Evolutionary conservation across 2,113 vertebrate genomes (phyloP).

Genomic region (Microcebus griseorufus): DNA sequence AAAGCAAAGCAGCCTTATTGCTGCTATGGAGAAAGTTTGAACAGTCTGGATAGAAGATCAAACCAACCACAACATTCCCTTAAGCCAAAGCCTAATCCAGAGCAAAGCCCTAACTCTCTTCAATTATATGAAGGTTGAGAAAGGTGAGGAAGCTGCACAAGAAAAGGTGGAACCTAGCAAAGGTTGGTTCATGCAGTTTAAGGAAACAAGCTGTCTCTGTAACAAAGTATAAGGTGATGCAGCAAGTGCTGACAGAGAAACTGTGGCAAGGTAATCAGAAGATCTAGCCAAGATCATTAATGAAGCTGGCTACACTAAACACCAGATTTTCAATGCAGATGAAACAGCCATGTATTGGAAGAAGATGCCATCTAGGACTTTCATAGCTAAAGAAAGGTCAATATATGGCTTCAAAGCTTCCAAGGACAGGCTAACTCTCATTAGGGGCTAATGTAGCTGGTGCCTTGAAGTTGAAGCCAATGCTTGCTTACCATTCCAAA

Average conservation of each 20-base stretch:
- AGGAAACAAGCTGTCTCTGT: background rate
- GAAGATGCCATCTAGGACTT: background rate
- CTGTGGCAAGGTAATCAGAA: background rate
- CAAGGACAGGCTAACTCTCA: background rate
- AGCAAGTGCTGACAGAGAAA: background rate
- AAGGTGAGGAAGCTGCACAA: background rate
- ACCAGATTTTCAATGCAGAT: background rate
- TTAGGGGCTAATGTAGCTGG: background rate
- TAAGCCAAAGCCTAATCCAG: background rate
- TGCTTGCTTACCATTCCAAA: background rate
- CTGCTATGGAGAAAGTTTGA: background rate
- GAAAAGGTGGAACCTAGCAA: background rate
- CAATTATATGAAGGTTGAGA: background rate
- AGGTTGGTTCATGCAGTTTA: background rate
- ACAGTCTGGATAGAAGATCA: background rate
- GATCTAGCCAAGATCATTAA: background rate
- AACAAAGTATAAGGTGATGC: background rate
- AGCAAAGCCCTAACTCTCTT: background rate
- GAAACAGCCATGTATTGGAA: background rate
- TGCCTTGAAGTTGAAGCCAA: background rate
- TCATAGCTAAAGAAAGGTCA: background rate
- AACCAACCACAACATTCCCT: background rate
- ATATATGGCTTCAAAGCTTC: background rate
- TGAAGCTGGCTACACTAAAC: background rate
- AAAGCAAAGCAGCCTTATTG: background rate